A percentile compares a stretch with the other conserved stretches of the same genome.
Conservation (phyloP, 2,113 vertebrate species). For the Limnothrissa miodon region DNA sequence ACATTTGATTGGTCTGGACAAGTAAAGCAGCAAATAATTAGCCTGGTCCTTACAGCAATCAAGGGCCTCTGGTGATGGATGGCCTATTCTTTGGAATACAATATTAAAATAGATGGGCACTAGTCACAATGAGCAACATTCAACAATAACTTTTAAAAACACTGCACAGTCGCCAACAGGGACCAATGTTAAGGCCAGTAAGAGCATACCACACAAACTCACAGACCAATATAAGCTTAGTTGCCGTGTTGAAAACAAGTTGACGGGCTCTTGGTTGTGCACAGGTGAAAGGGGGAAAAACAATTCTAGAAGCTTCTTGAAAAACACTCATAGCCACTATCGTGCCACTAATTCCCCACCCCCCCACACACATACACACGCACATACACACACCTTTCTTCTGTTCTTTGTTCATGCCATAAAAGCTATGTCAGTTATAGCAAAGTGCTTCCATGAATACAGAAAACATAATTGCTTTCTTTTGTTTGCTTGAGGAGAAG, state of each 20-base stretch:
- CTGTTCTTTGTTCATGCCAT: constrained; percentile 25
- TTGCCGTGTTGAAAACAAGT: constrained; percentile 15
- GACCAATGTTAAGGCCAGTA: constrained; percentile 45
- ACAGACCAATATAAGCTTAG: constrained; percentile 13
- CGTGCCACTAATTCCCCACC: constrained; percentile 21
- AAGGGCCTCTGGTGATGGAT: constrained; percentile 37
- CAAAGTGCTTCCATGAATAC: constrained; percentile 54
- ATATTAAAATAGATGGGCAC: constrained; percentile 39
- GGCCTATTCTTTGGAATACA: constrained; percentile 44
- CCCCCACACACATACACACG: too few species aligned
- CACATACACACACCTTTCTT: too few species aligned
- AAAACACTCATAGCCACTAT: neutral
- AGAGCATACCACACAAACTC: constrained; percentile 4
- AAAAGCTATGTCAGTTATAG: constrained; percentile 33
- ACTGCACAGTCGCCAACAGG: constrained; percentile 30
- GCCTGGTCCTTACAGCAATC: constrained; percentile 34
- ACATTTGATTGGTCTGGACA: constrained; percentile 49
- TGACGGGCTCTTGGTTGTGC: constrained; percentile 19
- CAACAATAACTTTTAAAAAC: constrained; percentile 23
- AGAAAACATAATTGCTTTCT: constrained; percentile 47
- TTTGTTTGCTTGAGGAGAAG: constrained; percentile 16
- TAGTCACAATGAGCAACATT: constrained; percentile 48
- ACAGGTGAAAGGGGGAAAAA: constrained; percentile 26
- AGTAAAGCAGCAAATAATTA: constrained; percentile 43
- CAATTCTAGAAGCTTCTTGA: constrained; percentile 26